Base-by-base conservation (phyloP, 2,113 vertebrate genomes). In the Strigops habroptila region DNA sequence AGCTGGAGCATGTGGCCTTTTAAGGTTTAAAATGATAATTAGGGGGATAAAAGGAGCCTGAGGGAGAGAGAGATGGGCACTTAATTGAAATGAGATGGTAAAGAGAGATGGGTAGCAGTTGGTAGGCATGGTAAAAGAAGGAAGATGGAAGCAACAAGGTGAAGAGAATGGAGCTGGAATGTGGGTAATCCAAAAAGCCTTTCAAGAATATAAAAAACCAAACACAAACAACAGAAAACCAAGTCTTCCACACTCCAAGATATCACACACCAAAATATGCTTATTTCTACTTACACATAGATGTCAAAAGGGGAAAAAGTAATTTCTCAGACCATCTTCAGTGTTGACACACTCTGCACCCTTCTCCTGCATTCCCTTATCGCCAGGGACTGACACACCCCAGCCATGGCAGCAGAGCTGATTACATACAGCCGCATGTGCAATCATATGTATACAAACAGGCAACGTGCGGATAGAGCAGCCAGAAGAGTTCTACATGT, bases 301-400 rank as follows among this genome's bases (percentile, higher is more conserved):
- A 22, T 5, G 8, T 19, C 18, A 68, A 68, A 85, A 22, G 5
- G 19, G 64, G 15, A 79, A 80, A 43, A 69, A 76, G 15, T 46
- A 21, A 21, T 48, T 84, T 81, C 43, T 37, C 35, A 48, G 22
- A 21, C 19, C 23, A 30, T 48, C 60, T 88, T 23, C 44, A 60
- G 44, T 9, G 37, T 21, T 44, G 84, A 60, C 25, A 70, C 8
- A 13, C 49, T 19, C 31, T 48, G 24, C 37, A 43, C 22, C n/a
- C 69, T 59, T 35, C 10, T 48, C 31, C 41, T 6, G 0, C 12
- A 0, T 9, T 31, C 21, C 59, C 37, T n/a, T 23, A 16, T 0
- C 27, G 46, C 71, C 83, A 55, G 30, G 60, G 60, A 7, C 19
- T 8, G 57, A 39, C 6, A 21, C 41, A 39, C 9, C 31, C 13